Base-by-base conservation (phyloP, 2,113 vertebrate species). In the Triplophysa tibetana region DNA sequence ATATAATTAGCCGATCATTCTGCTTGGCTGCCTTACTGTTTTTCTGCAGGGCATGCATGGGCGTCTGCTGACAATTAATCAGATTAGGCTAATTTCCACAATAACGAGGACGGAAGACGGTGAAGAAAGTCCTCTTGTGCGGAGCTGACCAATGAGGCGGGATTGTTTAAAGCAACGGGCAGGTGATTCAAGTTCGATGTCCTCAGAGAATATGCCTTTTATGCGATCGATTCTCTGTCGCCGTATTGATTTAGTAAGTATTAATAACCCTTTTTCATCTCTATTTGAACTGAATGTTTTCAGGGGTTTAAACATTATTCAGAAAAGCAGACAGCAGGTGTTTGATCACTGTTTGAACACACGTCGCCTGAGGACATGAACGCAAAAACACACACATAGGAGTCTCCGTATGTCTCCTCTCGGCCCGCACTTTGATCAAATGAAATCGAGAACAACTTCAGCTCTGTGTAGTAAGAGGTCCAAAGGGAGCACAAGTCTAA, bases 1-100 rank as follows among this genome's bases (percentile, higher is more conserved):
- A 95, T 95, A 94, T 96, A 95, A 96, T 95, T 96, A 95, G 94
- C 93, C 93, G 94, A 95, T 95, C 93, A 94, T 95, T 95, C 94
- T 94, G 91, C 93, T 91, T 93, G 93, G 93, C 93, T 94, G 93
- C 95, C 94, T 95, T 92, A 94, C 94, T 94, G 94, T 81, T 95
- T 94, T 70, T 80, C 94, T 95, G 93, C 91, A 92, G 94, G 94
- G 94, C 92, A 93, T 92, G 90, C 90, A 91, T 92, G 93, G 93
- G 91, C 91, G 93, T 92, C 93, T 93, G 94, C 92, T 92, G 90
- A 90, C 93, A 95, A 95, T 95, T 93, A 95, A 95, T 95, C 93
- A 94, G 93, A 95, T 85, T 95, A 95, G 93, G 94, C 94, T 93
- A 94, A 95, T 93, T 94, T 94, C 93, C 93, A 94, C 93, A 92